phyloP scores from a whole-genome alignment of 1,140 invertebrate species.

The Camponotus floridanus region DNA sequence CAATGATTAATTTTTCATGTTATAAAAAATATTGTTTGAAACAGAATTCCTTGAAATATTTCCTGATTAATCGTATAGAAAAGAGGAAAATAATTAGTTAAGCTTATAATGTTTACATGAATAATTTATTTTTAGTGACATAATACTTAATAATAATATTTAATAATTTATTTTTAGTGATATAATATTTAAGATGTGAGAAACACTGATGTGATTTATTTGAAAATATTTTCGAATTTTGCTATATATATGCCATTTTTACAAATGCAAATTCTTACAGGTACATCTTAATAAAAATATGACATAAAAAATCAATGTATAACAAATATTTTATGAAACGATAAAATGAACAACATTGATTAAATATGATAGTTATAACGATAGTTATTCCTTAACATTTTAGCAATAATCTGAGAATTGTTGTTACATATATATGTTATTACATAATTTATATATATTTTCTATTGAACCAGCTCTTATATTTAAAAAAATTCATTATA shows the following conservation, averaged over 20 bases:
- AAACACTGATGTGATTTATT: neutral
- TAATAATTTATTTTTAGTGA: slow-evolving; percentile 11
- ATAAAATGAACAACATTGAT: neutral
- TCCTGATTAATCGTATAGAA: neutral
- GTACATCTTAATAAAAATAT: slow-evolving; percentile 20
- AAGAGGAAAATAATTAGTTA: neutral
- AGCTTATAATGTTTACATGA: neutral
- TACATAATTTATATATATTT: neutral
- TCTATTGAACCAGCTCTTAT: neutral
- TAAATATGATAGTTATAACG: neutral
- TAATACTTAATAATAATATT: neutral
- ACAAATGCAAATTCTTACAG: neutral
- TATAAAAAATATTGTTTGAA: neutral
- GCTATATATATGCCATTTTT: neutral
- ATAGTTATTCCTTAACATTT: slow-evolving; percentile 11
- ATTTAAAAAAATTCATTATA: neutral
- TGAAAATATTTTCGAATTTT: neutral
- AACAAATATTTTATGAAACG: neutral
- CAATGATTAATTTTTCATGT: too few relatives aligned
- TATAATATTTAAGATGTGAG: slow-evolving; percentile 4
- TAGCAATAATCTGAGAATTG: neutral
- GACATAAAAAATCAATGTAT: neutral
- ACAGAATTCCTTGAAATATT: neutral
- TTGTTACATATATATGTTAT: neutral
- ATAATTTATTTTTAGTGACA: slow-evolving; percentile 10